Evolutionary conservation across 2,888 invertebrate genomes (phyloP).

Genomic region (Cinara cedri): DNA sequence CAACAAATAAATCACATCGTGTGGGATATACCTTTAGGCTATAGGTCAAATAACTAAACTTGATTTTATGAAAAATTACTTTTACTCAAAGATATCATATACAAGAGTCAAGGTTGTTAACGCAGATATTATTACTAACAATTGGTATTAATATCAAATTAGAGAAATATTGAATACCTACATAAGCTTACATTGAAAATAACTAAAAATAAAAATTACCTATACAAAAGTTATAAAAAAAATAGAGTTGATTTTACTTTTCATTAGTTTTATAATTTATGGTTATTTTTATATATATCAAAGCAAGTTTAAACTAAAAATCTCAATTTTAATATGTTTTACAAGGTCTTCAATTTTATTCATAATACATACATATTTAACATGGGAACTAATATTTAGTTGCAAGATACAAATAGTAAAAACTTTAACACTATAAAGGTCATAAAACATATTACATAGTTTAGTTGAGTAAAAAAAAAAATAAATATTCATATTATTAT

Average conservation of each 20-base stretch:
- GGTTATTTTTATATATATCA: not conserved
- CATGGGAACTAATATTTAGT: not conserved
- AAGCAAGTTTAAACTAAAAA: not conserved
- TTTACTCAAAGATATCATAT: constrained; percentile 28
- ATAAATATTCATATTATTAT: constrained; percentile 17
- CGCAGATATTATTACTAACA: not conserved
- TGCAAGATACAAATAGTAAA: not conserved
- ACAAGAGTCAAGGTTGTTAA: constrained; percentile 25
- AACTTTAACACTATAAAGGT: not conserved
- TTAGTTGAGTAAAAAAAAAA: not conserved
- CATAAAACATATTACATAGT: not conserved
- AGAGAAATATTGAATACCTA: not conserved
- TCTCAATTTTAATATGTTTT: not conserved
- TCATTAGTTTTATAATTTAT: not conserved
- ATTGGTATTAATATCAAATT: not conserved
- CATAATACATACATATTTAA: not conserved
- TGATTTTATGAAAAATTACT: constrained; percentile 42
- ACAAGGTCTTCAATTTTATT: constrained; percentile 19
- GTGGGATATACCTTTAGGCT: not conserved
- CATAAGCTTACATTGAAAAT: not conserved
- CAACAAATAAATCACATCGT: not conserved
- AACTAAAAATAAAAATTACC: not conserved
- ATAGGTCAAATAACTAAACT: constrained; percentile 39
- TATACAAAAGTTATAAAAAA: not conserved
- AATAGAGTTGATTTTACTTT: not conserved